A percentile compares a stretch with the other conserved stretches of the same genome.
phyloP scores from a whole-genome alignment of 1,140 invertebrate genomes.

The Drosophila ficusphila region DNA sequence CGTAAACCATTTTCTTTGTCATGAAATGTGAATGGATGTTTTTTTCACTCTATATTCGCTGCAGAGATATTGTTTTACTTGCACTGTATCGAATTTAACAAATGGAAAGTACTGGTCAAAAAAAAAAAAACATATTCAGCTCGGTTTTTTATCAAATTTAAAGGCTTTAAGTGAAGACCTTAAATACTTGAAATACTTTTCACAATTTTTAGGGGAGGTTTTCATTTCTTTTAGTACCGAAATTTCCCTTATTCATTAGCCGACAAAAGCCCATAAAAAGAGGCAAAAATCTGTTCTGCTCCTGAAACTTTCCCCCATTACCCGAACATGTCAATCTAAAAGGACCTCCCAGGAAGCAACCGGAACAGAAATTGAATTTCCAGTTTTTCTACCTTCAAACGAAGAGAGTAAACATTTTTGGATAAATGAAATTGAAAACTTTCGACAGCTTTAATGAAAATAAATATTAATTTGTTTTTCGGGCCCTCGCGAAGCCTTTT shows the following conservation, averaged over 20 bases:
- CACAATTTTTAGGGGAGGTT: neutral
- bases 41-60: neutral
- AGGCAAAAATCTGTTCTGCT: slow-evolving; percentile 18
- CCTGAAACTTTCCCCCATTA: slow-evolving; percentile 27
- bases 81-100: slow-evolving; percentile 2
- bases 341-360: slow-evolving; percentile 23
- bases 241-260: slow-evolving; percentile 49
- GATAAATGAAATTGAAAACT: slow-evolving; percentile 75
- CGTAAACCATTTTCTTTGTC: slow-evolving; percentile 26
- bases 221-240: neutral
- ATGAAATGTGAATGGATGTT: slow-evolving; percentile 12
- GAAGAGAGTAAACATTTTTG: slow-evolving; percentile 42
- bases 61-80: slow-evolving; percentile 9
- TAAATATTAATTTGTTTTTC: slow-evolving; percentile 57
- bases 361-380: slow-evolving; percentile 42
- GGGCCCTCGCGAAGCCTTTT: slow-evolving; percentile 9
- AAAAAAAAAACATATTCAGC: no score
- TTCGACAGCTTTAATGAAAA: slow-evolving; percentile 79
- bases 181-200: neutral
- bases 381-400: neutral
- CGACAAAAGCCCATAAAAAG: slow-evolving; percentile 37
- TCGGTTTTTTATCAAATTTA: no score
- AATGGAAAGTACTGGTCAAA: slow-evolving; percentile 7
- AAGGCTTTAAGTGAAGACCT: neutral
- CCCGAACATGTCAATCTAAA: slow-evolving; percentile 35